These are phyloP conservation scores for Pristionchus mayeri DNA, from an alignment of 2,888 invertebrate species.

Conservation along the genomic window DNA sequence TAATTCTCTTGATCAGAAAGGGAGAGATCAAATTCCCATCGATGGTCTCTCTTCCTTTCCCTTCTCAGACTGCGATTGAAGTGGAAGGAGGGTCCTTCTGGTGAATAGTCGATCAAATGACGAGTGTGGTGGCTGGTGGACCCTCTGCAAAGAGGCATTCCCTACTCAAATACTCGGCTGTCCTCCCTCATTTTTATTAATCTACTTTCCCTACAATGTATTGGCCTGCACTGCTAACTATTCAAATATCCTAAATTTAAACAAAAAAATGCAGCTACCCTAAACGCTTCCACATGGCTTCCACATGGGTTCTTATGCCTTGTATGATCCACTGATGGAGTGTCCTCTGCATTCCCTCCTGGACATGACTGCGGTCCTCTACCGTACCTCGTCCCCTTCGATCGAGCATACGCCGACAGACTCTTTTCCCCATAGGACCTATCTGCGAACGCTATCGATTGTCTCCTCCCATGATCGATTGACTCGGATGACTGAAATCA, in stretches of 20 bases:
- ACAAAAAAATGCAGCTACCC: too few species aligned
- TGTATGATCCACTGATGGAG: neutral
- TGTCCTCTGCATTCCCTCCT: neutral
- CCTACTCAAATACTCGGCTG: constrained; percentile 1
- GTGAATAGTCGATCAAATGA: neutral
- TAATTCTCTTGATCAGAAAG: constrained; percentile 32
- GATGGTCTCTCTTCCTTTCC: neutral
- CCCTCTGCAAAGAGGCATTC: neutral
- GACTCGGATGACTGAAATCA: neutral
- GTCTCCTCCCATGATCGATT: neutral
- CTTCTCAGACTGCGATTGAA: neutral
- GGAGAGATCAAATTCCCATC: neutral
- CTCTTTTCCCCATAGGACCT: neutral
- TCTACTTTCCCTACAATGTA: too few species aligned
- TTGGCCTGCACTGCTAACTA: too few species aligned
- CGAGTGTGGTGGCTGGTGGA: neutral
- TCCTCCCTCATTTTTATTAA: too few species aligned
- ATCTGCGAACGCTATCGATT: constrained; percentile 11
- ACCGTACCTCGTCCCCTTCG: neutral
- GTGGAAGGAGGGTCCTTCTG: neutral
- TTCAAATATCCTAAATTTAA: too few species aligned
- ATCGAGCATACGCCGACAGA: neutral
- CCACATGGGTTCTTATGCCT: too few species aligned
- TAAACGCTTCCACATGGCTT: too few species aligned
- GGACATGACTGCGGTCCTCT: neutral